Percentiles rank a stretch among this genome's conserved stretches.
These are phyloP conservation scores for Alauda arvensis DNA, from an alignment of 2,797 vertebrate genomes.

Conservation along the genomic window DNA sequence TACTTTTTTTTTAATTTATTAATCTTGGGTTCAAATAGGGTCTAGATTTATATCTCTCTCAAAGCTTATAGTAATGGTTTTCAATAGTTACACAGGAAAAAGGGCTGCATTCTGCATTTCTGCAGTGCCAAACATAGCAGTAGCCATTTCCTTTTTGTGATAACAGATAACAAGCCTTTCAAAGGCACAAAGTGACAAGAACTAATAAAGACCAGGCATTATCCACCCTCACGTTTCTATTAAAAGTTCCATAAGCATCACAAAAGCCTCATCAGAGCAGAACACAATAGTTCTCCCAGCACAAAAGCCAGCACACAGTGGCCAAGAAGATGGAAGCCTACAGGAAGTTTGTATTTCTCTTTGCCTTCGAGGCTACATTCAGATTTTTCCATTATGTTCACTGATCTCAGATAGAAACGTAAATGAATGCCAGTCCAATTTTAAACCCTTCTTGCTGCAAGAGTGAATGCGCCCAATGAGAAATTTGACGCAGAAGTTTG, in stretches of 20 bases:
- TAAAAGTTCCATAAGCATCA: conserved; percentile 1
- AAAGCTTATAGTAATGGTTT: not conserved
- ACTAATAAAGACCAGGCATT: conserved; percentile 25
- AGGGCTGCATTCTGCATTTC: conserved; percentile 5
- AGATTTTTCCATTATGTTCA: not conserved
- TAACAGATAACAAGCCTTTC: conserved; percentile 23
- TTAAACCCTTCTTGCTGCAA: not conserved
- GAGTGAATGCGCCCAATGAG: not conserved
- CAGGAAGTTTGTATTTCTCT: not conserved
- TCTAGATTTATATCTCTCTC: not conserved
- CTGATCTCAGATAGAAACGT: not conserved
- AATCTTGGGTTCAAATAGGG: not conserved
- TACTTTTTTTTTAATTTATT: not conserved
- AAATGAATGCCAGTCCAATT: not conserved
- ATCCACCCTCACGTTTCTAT: not conserved
- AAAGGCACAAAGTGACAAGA: conserved; percentile 34
- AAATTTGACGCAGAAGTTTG: not conserved
- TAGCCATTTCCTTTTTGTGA: not conserved
- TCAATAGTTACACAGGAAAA: not conserved
- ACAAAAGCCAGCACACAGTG: conserved; percentile 1
- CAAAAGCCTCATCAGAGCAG: not conserved
- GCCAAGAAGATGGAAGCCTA: not conserved
- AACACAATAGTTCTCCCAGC: not conserved
- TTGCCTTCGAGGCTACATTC: not conserved
- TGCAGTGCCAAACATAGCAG: not conserved